A percentile compares a stretch with the other conserved stretches of the same genome.
phyloP scores from a whole-genome alignment of 2,113 vertebrate species.

The Ctenomys sociabilis region DNA sequence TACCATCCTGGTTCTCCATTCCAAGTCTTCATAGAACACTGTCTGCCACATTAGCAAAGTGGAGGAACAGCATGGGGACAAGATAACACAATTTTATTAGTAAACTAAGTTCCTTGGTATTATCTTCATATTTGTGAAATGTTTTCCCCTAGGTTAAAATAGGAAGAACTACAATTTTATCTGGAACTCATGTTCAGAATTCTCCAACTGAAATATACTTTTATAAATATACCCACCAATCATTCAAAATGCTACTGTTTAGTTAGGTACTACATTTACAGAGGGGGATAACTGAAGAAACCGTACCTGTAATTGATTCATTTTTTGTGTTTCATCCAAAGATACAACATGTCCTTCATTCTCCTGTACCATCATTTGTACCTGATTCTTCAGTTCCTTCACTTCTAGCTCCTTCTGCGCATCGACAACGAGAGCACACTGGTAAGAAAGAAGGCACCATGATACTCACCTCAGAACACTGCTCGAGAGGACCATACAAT shows the following conservation, averaged over 20 bases:
- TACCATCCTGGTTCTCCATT: background rate
- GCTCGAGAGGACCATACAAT: background rate
- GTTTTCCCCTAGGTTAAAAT: no score
- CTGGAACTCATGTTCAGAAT: no score
- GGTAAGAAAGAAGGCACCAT: background rate
- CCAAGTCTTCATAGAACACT: background rate
- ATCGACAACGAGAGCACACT: constrained; percentile 88
- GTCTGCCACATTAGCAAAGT: background rate
- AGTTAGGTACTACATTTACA: background rate
- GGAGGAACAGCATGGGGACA: constrained; percentile 17
- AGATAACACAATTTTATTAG: background rate
- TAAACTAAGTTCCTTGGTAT: background rate
- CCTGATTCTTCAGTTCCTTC: constrained; percentile 83
- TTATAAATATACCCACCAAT: no score
- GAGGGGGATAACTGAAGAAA: background rate
- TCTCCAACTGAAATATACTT: no score
- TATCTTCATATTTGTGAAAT: background rate
- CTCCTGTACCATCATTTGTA: constrained; percentile 85
- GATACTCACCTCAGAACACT: background rate
- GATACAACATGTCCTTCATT: constrained; percentile 82
- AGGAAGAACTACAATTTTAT: no score
- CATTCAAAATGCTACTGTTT: background rate
- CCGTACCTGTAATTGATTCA: constrained; percentile 88
- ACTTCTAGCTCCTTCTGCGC: constrained; percentile 89
- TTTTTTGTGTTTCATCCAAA: constrained; percentile 87